Evolutionary conservation across 2,797 vertebrate species (phyloP).

Genomic region (Cirrhinus mrigala): DNA sequence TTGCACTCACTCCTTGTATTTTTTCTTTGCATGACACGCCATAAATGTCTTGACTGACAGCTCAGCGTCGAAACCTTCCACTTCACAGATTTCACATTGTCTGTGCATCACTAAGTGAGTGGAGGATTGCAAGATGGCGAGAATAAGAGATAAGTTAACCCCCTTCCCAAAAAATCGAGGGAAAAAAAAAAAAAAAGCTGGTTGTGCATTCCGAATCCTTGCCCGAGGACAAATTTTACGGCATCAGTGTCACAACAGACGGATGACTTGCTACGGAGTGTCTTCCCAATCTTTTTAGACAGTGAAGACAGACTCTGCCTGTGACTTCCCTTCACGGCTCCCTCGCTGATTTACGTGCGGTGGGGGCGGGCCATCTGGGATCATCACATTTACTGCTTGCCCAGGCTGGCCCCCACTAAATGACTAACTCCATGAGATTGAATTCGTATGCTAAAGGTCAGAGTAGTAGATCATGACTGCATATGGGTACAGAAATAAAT

Average conservation of each 20-base stretch:
- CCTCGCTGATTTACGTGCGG: constrained; percentile 45
- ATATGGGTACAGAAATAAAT: constrained; percentile 33
- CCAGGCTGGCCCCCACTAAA: constrained; percentile 26
- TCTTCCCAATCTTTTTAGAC: constrained; percentile 70
- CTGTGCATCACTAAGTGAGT: constrained; percentile 51
- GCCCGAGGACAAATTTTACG: constrained; percentile 71
- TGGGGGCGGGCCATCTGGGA: constrained; percentile 42
- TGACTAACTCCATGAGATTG: constrained; percentile 51
- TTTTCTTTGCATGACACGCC: constrained; percentile 35
- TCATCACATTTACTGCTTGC: constrained; percentile 30
- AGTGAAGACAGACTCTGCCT: constrained; percentile 66
- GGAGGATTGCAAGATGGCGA: neutral
- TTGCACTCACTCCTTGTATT: neutral
- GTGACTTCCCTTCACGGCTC: constrained; percentile 37
- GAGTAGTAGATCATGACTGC: constrained; percentile 54
- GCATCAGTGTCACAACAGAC: constrained; percentile 71
- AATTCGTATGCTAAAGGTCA: constrained; percentile 59
- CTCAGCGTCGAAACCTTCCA: constrained; percentile 55
- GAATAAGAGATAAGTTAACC: constrained; percentile 28
- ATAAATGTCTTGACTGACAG: constrained; percentile 57
- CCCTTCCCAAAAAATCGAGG: neutral
- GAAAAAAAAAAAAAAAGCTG: constrained; percentile 6
- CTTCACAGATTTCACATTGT: constrained; percentile 53
- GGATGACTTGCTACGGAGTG: constrained; percentile 70
- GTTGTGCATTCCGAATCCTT: constrained; percentile 54